Conservation (phyloP, 2,113 vertebrate species). For the Oncorhynchus nerka region DNA sequence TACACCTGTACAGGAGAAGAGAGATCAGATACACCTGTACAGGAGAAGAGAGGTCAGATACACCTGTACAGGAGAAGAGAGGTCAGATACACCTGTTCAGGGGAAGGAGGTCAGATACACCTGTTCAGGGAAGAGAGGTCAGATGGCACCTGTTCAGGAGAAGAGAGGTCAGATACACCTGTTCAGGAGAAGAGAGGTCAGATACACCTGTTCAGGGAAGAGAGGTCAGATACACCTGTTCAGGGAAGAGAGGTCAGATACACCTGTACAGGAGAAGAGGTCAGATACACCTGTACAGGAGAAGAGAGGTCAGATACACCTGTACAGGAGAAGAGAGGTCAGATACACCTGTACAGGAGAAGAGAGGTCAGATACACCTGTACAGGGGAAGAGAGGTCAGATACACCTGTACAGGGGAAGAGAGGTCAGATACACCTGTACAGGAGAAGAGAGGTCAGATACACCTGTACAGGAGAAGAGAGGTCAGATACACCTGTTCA, state of each 20-base stretch:
- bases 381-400: no score
- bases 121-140: no score
- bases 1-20: no score
- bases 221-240: no score
- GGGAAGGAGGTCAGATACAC: no score
- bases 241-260: conserved; percentile 8
- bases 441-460: no score
- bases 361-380: background rate
- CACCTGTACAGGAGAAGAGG: conserved; percentile 46
- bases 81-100: no score
- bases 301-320: no score
- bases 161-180: conserved; percentile 65
- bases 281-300: background rate
- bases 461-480: conserved; percentile 43
- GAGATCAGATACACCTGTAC: conserved; percentile 75
- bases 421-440: conserved; percentile 73
- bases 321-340: conserved; percentile 60
- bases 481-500: no score
- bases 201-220: background rate
- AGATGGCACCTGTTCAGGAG: background rate
- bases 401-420: conserved; percentile 23
- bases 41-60: no score
- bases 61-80: background rate
- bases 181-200: no score
- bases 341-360: conserved; percentile 63